Percentiles rank a stretch among this genome's conserved stretches.
Conservation (phyloP, 1,140 invertebrate species). For the Phocides pigmalion region DNA sequence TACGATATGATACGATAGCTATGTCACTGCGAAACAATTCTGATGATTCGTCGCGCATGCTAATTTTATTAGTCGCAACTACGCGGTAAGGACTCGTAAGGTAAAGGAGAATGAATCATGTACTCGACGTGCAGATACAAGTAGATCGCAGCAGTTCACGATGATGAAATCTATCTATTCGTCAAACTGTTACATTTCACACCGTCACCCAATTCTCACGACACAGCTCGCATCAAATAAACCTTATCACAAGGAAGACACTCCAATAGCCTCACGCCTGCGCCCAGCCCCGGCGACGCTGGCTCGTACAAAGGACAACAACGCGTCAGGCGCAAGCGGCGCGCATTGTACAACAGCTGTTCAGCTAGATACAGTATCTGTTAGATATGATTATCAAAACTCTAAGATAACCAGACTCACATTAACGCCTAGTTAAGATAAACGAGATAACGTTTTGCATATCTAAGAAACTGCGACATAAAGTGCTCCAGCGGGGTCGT, state of each 20-base stretch:
- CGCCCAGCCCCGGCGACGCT: too few relatives aligned
- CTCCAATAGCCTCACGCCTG: background rate
- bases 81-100: conserved; percentile 11
- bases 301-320: background rate
- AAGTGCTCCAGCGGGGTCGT: conserved; percentile 58
- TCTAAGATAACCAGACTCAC: conserved; percentile 74
- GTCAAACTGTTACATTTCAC: background rate
- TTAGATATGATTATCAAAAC: conserved; percentile 75
- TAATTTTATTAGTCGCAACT: conserved; percentile 16
- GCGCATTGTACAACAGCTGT: conserved; percentile 46
- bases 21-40: background rate
- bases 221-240: background rate
- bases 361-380: conserved; percentile 71
- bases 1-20: too few relatives aligned
- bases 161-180: background rate
- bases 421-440: conserved; percentile 81
- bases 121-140: background rate
- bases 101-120: conserved; percentile 9
- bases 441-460: conserved; percentile 80
- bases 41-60: conserved; percentile 4
- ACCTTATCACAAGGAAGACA: conserved; percentile 2
- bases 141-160: conserved; percentile 1
- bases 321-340: conserved; percentile 30
- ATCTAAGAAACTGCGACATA: conserved; percentile 60
- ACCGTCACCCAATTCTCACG: conserved; percentile 24